phyloP scores from a whole-genome alignment of 2,113 vertebrate species.

The Monarcha castaneiventris region DNA sequence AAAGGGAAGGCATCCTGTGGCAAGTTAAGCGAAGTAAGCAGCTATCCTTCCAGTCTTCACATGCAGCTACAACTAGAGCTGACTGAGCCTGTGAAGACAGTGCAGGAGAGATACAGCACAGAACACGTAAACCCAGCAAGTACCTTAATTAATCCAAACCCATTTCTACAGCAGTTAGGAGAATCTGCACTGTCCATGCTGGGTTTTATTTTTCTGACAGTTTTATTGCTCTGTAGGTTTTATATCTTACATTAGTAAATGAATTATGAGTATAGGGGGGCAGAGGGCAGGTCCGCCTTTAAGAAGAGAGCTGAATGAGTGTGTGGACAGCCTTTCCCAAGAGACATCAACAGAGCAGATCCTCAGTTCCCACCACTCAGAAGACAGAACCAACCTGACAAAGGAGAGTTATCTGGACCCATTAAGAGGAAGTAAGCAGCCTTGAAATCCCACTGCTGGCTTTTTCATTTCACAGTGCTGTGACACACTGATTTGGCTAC shows the following conservation, averaged over 20 bases:
- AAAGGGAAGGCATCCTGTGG: background rate
- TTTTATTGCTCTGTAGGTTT: background rate
- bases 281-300: background rate
- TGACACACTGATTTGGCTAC: background rate
- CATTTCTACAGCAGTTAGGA: background rate
- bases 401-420: background rate
- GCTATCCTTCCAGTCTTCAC: background rate
- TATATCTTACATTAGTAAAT: background rate
- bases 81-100: background rate
- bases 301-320: background rate
- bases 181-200: background rate
- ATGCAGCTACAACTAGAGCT: background rate
- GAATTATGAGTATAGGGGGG: fast-evolving
- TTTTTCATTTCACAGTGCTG: background rate
- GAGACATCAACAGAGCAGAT: background rate
- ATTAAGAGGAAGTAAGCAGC: background rate
- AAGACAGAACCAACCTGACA: background rate
- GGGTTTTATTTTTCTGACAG: background rate
- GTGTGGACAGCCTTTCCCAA: background rate
- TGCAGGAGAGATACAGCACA: background rate
- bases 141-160: background rate
- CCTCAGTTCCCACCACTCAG: background rate
- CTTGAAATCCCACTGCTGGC: background rate
- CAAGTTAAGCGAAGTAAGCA: background rate
- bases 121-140: fast-evolving